Percentiles rank a stretch among this genome's conserved stretches.
Evolutionary conservation across 1,140 invertebrate species (phyloP).

Genomic region (Drosophila kikkawai): DNA sequence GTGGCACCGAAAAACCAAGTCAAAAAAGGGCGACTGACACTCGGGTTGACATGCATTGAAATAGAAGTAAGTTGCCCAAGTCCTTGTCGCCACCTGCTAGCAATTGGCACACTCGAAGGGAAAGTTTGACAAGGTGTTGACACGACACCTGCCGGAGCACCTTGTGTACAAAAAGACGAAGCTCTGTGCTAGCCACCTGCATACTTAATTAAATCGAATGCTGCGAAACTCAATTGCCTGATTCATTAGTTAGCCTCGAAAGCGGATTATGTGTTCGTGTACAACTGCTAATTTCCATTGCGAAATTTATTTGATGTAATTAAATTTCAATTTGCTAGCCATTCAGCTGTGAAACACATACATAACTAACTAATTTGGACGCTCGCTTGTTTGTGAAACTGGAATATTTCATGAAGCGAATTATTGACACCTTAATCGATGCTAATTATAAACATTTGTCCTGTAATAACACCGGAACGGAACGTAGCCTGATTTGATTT

Average conservation of each 20-base stretch:
- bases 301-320: slow-evolving; percentile 55
- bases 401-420: slow-evolving; percentile 45
- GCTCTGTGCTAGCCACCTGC: slow-evolving; percentile 10
- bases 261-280: background rate
- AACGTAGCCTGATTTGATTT: slow-evolving; percentile 21
- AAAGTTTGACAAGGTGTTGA: slow-evolving; percentile 72
- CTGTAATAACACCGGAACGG: slow-evolving; percentile 13
- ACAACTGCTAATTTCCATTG: slow-evolving; percentile 40
- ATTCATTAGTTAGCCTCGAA: slow-evolving; percentile 30
- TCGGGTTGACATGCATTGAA: slow-evolving; percentile 69
- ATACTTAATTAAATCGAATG: slow-evolving; percentile 24
- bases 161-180: background rate
- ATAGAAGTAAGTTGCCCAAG: slow-evolving; percentile 53
- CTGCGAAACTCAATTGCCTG: slow-evolving; percentile 37
- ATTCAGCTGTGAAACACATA: slow-evolving; percentile 45
- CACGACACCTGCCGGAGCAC: slow-evolving; percentile 42
- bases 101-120: slow-evolving; percentile 61
- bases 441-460: slow-evolving; percentile 48
- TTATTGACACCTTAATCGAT: slow-evolving; percentile 52
- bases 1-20: slow-evolving; percentile 35
- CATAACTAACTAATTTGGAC: slow-evolving; percentile 47
- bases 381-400: slow-evolving; percentile 12
- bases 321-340: slow-evolving; percentile 57
- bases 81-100: slow-evolving; percentile 49
- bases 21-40: slow-evolving; percentile 52